Percentiles rank a stretch among this genome's conserved stretches.
These are phyloP conservation scores for Ceratoteleas bidentatus DNA, from an alignment of 1,140 invertebrate species.

Conservation along the genomic window DNA sequence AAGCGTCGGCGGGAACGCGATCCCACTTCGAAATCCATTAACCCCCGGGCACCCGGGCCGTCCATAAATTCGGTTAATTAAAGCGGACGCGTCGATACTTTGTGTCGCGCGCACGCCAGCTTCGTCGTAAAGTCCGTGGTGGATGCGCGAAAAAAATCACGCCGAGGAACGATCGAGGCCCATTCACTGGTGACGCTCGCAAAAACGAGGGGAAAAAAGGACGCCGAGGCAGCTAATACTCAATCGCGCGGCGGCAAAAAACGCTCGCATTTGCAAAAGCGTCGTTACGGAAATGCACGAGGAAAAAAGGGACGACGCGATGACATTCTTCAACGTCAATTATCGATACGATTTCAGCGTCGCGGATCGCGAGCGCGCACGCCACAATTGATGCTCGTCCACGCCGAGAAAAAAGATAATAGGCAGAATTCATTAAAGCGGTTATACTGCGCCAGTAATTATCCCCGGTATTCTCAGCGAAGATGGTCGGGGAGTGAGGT, in stretches of 20 bases:
- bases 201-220: neutral
- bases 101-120: neutral
- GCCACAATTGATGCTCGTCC: conserved; percentile 31
- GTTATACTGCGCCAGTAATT: conserved; percentile 37
- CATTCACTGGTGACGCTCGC: too few species aligned
- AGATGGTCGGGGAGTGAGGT: conserved; percentile 24
- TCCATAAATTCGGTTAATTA: conserved; percentile 78
- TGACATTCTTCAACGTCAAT: conserved; percentile 50
- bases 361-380: neutral
- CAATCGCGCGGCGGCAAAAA: neutral
- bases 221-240: neutral
- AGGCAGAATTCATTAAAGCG: conserved; percentile 52
- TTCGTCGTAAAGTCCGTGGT: neutral
- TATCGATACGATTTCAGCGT: conserved; percentile 39
- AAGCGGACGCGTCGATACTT: neutral
- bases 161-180: neutral
- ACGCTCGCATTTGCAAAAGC: neutral
- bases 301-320: conserved; percentile 16
- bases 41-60: conserved; percentile 70
- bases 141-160: neutral
- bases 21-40: conserved; percentile 78
- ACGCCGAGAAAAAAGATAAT: conserved; percentile 42
- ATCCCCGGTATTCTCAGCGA: conserved; percentile 34
- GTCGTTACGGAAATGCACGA: neutral
- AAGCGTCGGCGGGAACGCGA: conserved; percentile 1